These are phyloP conservation scores for Drosophila antonietae DNA, from an alignment of 2,888 invertebrate genomes.

Conservation along the genomic window DNA sequence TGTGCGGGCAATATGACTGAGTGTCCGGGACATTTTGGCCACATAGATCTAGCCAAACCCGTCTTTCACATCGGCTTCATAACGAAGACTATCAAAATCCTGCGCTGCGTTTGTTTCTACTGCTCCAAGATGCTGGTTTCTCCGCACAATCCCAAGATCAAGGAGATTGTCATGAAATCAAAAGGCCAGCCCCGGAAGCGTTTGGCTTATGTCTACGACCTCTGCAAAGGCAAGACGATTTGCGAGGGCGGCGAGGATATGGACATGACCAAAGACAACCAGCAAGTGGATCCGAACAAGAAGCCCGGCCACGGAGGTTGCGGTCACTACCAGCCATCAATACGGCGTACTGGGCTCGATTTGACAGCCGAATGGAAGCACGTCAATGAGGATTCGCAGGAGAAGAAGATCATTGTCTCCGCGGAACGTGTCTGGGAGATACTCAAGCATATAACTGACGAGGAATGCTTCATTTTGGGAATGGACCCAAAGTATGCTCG, in stretches of 20 bases:
- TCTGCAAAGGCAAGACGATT: conserved; percentile 98
- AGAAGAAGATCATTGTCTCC: conserved; percentile 96
- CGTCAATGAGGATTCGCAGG: conserved; percentile 98
- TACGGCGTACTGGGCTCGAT: conserved; percentile 95
- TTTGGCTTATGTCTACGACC: conserved; percentile 97
- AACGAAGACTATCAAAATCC: conserved; percentile 97
- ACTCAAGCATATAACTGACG: conserved; percentile 97
- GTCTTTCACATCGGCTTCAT: conserved; percentile 99
- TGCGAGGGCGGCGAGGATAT: conserved; percentile 99
- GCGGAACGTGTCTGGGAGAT: conserved; percentile 99
- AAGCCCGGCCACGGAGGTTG: conserved; percentile 95
- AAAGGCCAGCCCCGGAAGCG: conserved; percentile 98
- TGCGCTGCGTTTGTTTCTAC: conserved; percentile 99
- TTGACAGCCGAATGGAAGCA: conserved; percentile 99
- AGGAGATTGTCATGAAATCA: conserved; percentile 93
- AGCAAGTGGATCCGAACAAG: conserved; percentile 85
- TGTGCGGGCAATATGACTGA: conserved; percentile 99
- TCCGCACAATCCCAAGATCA: conserved; percentile 89
- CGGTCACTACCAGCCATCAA: conserved; percentile 98
- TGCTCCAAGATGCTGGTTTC: conserved; percentile 98
- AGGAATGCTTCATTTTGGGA: conserved; percentile 96
- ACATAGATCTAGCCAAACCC: conserved; percentile 98
- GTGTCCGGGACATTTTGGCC: conserved; percentile 99
- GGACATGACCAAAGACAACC: conserved; percentile 93
- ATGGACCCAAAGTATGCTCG: conserved; percentile 99